A percentile compares a stretch with the other conserved stretches of the same genome.
These are phyloP conservation scores for Diadema setosum DNA, from an alignment of 35 echinoderm and acorn worm genomes.

Conservation along the genomic window DNA sequence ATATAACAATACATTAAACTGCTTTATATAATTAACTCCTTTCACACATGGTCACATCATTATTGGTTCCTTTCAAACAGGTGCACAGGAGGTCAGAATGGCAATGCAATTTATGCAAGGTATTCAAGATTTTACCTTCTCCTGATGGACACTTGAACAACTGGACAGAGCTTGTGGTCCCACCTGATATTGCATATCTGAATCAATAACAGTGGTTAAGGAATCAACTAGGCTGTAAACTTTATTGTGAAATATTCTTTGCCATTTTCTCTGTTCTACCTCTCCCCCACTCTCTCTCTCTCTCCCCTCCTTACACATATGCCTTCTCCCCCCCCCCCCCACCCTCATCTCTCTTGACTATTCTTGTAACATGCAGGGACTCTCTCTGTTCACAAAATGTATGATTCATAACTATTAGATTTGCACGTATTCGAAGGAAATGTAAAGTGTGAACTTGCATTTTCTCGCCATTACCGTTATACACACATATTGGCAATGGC, in stretches of 20 bases:
- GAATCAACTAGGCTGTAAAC: neutral
- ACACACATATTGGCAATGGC: too few relatives aligned
- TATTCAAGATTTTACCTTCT: constrained; percentile 19
- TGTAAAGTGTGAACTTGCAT: too few relatives aligned
- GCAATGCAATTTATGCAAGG: neutral
- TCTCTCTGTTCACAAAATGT: too few relatives aligned
- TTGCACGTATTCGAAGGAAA: too few relatives aligned
- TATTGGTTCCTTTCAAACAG: neutral
- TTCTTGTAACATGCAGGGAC: too few relatives aligned
- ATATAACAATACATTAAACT: too few relatives aligned
- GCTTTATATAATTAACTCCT: neutral
- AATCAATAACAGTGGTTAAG: neutral
- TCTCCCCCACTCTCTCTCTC: neutral
- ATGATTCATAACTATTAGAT: too few relatives aligned
- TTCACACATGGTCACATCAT: neutral
- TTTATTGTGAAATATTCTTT: neutral
- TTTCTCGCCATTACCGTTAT: too few relatives aligned
- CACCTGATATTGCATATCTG: constrained; percentile 64
- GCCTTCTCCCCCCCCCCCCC: too few relatives aligned
- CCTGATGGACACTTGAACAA: constrained; percentile 60
- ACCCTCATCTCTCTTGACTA: too few relatives aligned
- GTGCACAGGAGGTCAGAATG: neutral
- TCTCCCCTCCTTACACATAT: too few relatives aligned
- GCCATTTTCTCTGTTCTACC: neutral
- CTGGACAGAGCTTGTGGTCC: constrained; percentile 27